These are phyloP conservation scores for Cyclina sinensis DNA, from an alignment of 1,140 invertebrate species.

Conservation along the genomic window DNA sequence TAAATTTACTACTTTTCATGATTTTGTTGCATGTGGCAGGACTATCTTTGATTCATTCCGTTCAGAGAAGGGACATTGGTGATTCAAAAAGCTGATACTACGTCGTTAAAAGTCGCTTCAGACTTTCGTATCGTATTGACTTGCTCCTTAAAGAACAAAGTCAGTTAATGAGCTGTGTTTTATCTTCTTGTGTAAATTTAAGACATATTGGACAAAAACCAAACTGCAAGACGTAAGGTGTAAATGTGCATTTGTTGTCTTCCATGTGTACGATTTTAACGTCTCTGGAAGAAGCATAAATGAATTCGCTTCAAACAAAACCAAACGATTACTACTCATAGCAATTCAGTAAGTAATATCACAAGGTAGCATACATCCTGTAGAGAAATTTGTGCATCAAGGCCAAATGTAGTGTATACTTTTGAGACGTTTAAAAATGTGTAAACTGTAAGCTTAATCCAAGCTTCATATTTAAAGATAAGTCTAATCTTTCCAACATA, in stretches of 20 bases:
- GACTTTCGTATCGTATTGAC: not conserved
- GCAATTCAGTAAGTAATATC: conserved; percentile 23
- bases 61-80: not conserved
- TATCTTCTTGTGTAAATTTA: conserved; percentile 12
- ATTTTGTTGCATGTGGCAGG: not conserved
- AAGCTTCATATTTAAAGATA: conserved; percentile 41
- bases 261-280: conserved; percentile 27
- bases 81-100: not conserved
- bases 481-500: conserved; percentile 47
- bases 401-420: not conserved
- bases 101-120: not conserved
- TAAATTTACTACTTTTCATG: not conserved
- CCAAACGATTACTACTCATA: not conserved
- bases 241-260: conserved; percentile 45
- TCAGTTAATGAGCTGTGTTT: not conserved
- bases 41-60: not conserved
- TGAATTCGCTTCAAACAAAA: conserved; percentile 7
- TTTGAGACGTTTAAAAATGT: conserved; percentile 32
- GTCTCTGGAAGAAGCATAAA: conserved; percentile 51
- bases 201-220: not conserved
- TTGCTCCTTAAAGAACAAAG: not conserved
- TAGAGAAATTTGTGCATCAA: not conserved
- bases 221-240: not conserved
- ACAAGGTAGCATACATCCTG: conserved; percentile 32
- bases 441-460: conserved; percentile 50